Percentiles rank a stretch among this genome's conserved stretches.
Evolutionary conservation across 2,888 invertebrate species (phyloP).

Genomic region (Ectobius pallidus): DNA sequence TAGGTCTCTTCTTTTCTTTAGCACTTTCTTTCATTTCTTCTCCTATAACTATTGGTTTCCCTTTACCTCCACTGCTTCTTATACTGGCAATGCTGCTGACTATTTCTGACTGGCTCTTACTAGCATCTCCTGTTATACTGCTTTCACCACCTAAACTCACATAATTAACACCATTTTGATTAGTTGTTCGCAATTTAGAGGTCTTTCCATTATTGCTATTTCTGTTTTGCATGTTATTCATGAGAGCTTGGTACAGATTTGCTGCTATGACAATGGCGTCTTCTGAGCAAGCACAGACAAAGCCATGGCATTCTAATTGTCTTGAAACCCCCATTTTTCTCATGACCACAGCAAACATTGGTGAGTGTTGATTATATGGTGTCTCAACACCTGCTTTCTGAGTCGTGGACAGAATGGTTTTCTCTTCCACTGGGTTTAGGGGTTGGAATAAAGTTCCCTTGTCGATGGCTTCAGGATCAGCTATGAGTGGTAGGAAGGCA

Average conservation of each 20-base stretch:
- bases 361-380: constrained; percentile 65
- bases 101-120: constrained; percentile 27
- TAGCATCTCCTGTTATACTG: constrained; percentile 56
- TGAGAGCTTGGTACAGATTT: constrained; percentile 85
- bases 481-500: constrained; percentile 84
- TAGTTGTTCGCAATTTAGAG: constrained; percentile 21
- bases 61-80: not conserved
- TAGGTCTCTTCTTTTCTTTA: not conserved
- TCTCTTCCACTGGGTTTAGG: constrained; percentile 58
- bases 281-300: constrained; percentile 87
- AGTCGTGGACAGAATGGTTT: constrained; percentile 50
- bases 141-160: constrained; percentile 69
- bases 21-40: not conserved
- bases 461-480: constrained; percentile 80
- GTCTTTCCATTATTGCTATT: not conserved
- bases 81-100: constrained; percentile 12
- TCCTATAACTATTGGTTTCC: not conserved
- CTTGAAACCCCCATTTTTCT: constrained; percentile 74
- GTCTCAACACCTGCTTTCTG: constrained; percentile 56
- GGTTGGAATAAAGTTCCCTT: constrained; percentile 70
- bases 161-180: constrained; percentile 72
- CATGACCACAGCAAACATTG: constrained; percentile 91
- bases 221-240: constrained; percentile 72
- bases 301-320: constrained; percentile 88
- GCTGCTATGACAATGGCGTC: constrained; percentile 92